phyloP scores from a whole-genome alignment of 1,140 invertebrate species.

The Phthorimaea operculella region DNA sequence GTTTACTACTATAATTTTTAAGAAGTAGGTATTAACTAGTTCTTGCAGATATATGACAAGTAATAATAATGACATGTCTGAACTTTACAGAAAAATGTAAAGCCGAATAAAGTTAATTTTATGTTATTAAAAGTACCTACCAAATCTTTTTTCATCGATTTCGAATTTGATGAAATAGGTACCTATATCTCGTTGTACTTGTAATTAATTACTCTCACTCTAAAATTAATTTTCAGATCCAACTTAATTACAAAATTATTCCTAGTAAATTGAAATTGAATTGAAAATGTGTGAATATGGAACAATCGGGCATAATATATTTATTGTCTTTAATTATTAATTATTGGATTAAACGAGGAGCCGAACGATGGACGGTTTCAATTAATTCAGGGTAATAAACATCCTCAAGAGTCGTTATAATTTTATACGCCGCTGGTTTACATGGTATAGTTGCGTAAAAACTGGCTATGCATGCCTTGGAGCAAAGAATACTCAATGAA shows the following conservation, averaged over 20 bases:
- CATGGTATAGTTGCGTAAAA: constrained; percentile 11
- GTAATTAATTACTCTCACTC: too few species aligned
- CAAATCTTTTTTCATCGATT: too few species aligned
- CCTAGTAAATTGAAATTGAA: constrained; percentile 8
- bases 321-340: constrained; percentile 21
- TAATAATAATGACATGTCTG: too few species aligned
- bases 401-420: constrained; percentile 26
- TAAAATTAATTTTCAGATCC: neutral
- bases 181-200: too few species aligned
- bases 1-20: too few species aligned
- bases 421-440: constrained; percentile 28
- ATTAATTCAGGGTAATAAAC: constrained; percentile 36
- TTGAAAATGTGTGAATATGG: constrained; percentile 14
- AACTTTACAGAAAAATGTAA: too few species aligned
- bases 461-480: neutral
- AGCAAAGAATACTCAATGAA: neutral
- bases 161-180: too few species aligned
- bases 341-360: constrained; percentile 22
- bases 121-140: too few species aligned
- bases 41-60: too few species aligned
- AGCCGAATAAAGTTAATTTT: too few species aligned
- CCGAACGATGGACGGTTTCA: constrained; percentile 24
- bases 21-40: too few species aligned
- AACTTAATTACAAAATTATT: neutral
- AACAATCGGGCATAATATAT: constrained; percentile 8